Percentiles rank a stretch among this genome's conserved stretches.
Evolutionary conservation across 1,140 invertebrate genomes (phyloP).

Genomic region (Heliothis subflexa): DNA sequence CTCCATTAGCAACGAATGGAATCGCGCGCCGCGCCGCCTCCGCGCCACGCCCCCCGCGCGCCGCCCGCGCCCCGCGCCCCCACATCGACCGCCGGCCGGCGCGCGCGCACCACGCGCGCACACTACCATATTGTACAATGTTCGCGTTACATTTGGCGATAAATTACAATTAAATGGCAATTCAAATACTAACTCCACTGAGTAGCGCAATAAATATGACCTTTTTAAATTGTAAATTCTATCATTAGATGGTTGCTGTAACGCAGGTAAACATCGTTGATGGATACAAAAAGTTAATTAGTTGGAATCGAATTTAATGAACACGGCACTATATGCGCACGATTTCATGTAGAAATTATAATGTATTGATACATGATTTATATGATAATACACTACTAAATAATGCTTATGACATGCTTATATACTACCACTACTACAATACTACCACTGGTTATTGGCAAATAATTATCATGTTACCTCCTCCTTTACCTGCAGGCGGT

Average conservation of each 20-base stretch:
- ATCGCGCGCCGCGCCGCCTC: slow-evolving; percentile 56
- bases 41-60: slow-evolving; percentile 53
- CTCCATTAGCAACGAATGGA: slow-evolving; percentile 61
- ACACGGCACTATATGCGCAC: not conserved
- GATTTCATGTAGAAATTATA: slow-evolving; percentile 23
- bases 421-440: too few species aligned
- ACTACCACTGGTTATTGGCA: not conserved
- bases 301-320: slow-evolving; percentile 27
- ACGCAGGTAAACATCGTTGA: slow-evolving; percentile 2
- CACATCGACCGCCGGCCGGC: slow-evolving; percentile 46
- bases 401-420: not conserved
- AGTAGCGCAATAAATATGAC: slow-evolving; percentile 37
- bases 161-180: slow-evolving; percentile 45
- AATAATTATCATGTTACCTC: not conserved
- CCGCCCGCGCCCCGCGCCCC: slow-evolving; percentile 56
- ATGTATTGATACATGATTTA: slow-evolving; percentile 24
- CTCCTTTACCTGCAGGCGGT: not conserved
- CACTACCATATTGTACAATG: slow-evolving; percentile 13
- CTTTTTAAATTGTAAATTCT: slow-evolving; percentile 36
- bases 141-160: slow-evolving; percentile 40
- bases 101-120: slow-evolving; percentile 54
- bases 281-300: slow-evolving; percentile 36
- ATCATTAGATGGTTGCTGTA: slow-evolving; percentile 16
- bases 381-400: slow-evolving; percentile 4
- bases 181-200: slow-evolving; percentile 28